These are phyloP conservation scores for Leptopterna dolabrata DNA, from an alignment of 2,888 invertebrate genomes.

Conservation along the genomic window DNA sequence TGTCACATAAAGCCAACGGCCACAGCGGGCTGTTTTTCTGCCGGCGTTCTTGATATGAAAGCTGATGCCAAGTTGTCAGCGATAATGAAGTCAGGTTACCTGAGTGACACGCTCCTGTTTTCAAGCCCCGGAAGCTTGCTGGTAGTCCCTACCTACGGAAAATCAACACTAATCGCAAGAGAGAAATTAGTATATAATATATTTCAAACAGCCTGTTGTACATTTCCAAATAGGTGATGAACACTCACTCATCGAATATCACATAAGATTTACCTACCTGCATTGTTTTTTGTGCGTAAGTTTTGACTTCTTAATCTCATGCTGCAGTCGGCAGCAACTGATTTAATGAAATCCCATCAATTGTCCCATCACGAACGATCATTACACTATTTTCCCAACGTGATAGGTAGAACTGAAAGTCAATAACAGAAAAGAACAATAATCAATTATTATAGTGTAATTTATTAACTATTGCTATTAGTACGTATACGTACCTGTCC, in stretches of 20 bases:
- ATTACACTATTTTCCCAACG: no score
- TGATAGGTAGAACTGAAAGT: no score
- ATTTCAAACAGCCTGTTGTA: not conserved
- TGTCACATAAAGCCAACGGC: not conserved
- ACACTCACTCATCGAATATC: not conserved
- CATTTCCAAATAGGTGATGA: not conserved
- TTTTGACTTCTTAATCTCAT: no score
- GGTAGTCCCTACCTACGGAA: not conserved
- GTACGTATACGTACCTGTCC: no score
- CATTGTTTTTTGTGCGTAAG: no score
- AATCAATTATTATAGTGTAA: no score
- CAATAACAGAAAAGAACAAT: no score
- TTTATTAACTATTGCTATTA: no score
- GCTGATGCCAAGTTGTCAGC: not conserved
- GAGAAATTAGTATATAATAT: not conserved
- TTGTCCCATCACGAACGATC: no score
- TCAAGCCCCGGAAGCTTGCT: not conserved
- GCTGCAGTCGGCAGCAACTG: no score
- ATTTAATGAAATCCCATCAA: no score
- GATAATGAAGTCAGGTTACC: not conserved
- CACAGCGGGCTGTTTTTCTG: not conserved
- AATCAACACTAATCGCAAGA: not conserved
- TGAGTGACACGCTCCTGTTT: conserved; percentile 3
- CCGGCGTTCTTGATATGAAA: not conserved
- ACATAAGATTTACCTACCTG: no score